phyloP scores from a whole-genome alignment of 2,113 vertebrate species.

The Cygnus atratus region DNA sequence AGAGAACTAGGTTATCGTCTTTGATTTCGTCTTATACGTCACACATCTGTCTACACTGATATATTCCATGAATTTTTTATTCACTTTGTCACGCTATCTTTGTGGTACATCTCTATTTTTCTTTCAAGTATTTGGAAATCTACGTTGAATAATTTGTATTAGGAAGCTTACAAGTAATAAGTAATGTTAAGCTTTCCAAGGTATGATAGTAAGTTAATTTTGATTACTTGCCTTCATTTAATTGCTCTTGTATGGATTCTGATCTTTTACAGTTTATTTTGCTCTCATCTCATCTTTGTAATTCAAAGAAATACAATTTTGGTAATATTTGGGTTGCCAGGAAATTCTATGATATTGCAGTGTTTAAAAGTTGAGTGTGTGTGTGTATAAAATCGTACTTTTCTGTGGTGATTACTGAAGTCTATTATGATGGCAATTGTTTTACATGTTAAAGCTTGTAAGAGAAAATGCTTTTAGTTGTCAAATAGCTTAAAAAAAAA shows the following conservation, averaged over 20 bases:
- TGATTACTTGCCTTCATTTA: neutral
- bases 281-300: neutral
- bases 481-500: neutral
- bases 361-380: neutral
- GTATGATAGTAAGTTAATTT: neutral
- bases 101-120: neutral
- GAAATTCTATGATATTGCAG: neutral
- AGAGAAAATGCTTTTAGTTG: neutral
- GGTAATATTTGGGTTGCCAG: neutral
- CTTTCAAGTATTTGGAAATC: neutral
- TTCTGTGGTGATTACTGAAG: neutral
- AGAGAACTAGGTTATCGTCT: neutral
- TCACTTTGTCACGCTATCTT: neutral
- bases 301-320: neutral
- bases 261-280: neutral
- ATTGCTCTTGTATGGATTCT: neutral
- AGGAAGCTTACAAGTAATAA: neutral
- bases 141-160: neutral
- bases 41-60: accelerated
- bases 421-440: neutral
- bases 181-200: neutral
- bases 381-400: neutral
- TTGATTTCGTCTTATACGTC: no score
- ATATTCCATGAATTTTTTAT: neutral
- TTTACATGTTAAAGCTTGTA: neutral